Evolutionary conservation across 2,888 invertebrate species (phyloP).

Genomic region (Ochropacha duplaris): DNA sequence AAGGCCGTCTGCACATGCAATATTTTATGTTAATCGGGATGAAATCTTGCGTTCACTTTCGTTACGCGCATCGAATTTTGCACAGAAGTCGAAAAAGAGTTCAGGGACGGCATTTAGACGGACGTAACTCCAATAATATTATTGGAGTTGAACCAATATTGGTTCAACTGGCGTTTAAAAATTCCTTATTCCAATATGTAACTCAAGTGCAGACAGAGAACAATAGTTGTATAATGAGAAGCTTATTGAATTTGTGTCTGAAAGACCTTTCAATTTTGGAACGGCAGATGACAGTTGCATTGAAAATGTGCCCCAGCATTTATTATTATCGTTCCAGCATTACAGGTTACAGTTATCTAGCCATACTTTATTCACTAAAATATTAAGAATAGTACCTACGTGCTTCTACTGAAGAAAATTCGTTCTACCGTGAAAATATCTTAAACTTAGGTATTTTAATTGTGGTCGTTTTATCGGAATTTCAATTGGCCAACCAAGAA

Average conservation of each 20-base stretch:
- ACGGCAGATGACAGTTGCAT: too few species aligned
- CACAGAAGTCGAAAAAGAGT: constrained; percentile 43
- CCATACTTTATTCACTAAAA: not conserved
- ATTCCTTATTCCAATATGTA: constrained; percentile 26
- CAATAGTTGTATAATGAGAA: constrained; percentile 8
- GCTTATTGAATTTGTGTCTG: constrained; percentile 13
- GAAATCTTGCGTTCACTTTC: constrained; percentile 41
- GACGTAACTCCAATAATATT: constrained; percentile 25
- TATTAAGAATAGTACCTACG: not conserved
- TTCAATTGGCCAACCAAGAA: not conserved
- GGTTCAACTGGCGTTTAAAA: constrained; percentile 29
- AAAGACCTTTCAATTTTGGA: not conserved
- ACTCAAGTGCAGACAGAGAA: constrained; percentile 13
- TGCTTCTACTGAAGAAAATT: not conserved
- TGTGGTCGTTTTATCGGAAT: not conserved
- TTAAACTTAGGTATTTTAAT: not conserved
- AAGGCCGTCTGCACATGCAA: constrained; percentile 41
- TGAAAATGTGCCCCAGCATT: too few species aligned
- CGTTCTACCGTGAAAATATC: not conserved
- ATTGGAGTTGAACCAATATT: too few species aligned
- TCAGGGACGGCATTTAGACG: constrained; percentile 38
- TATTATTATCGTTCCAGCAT: not conserved
- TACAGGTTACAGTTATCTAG: not conserved
- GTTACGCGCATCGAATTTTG: constrained; percentile 41
- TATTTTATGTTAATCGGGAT: constrained; percentile 53